Base-by-base conservation (phyloP, 2,113 vertebrate genomes). In the Mus pahari region DNA sequence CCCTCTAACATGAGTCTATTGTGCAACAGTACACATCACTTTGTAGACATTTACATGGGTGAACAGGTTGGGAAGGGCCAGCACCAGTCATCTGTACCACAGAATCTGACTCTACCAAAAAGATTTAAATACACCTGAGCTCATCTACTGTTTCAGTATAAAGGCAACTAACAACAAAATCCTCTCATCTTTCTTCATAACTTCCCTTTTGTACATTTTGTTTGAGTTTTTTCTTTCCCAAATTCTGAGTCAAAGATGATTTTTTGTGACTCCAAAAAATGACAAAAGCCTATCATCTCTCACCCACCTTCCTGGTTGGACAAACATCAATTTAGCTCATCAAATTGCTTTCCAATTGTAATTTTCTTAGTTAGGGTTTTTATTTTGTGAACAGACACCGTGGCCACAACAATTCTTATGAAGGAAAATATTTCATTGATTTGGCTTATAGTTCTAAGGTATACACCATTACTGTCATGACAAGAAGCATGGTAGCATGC, bases 161-260 rank as follows among this genome's bases (percentile, higher is more conserved):
- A 6, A 36, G 17, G 1, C 36, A 77, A 55, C 20, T 39, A 77
- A 74, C 60, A 55, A 86, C 5, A 82, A 16, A 92, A 64, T 8
- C 12, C 16, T 53, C 9, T 20, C 14, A 13, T 83, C 24, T 39
- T 71, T 90, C 5, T 4, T 82, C 48, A 81, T 10, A 53, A 75
- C 2, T 8, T 79, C 24, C 0, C 4, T 45, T 84, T 73, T 78
- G 28, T 73, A 14, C 62, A 16, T 94, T 77, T 62, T 7, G 22
- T 90, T 77, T 42, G 5, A 87, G 14, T 78, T 60, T 20, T 83
- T 78, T 26, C 20, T 83, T 68, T 55, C 14, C 20, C 1, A 90
- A 82, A 45, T 78, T 91, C 62, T 78, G 19, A 95, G 91, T 83
- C 16, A 48, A 91, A 78, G 82, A 83, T 20, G 1, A 48, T 78